Percentiles rank a stretch among this genome's conserved stretches.
phyloP scores from a whole-genome alignment of 2,888 invertebrate genomes.

The Lymantria monacha region DNA sequence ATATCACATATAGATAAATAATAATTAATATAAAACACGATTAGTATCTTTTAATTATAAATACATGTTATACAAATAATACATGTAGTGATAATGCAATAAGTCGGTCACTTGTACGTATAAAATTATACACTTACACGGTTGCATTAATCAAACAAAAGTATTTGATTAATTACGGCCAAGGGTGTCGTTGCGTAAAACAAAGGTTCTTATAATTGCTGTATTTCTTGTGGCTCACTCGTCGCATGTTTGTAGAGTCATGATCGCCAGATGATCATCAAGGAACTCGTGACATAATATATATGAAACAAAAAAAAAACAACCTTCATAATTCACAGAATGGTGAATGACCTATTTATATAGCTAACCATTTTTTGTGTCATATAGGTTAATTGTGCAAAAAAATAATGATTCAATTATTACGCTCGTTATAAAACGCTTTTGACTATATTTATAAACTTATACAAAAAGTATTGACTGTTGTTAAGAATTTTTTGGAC shows the following conservation, averaged over 20 bases:
- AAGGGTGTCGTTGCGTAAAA: constrained; percentile 41
- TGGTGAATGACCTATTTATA: constrained; percentile 58
- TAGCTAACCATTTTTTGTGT: constrained; percentile 9
- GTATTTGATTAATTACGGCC: constrained; percentile 47
- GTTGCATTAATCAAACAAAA: constrained; percentile 29
- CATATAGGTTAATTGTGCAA: constrained; percentile 12
- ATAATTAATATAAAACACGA: constrained; percentile 5
- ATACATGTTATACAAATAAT: neutral
- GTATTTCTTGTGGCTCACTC: constrained; percentile 36
- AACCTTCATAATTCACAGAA: constrained; percentile 46
- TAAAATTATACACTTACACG: constrained; percentile 8
- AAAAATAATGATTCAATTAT: constrained; percentile 7
- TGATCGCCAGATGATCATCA: constrained; percentile 35
- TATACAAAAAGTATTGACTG: neutral
- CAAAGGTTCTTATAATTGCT: constrained; percentile 46
- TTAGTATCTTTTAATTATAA: constrained; percentile 1
- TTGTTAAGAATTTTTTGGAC: constrained; percentile 5
- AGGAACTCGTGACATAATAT: constrained; percentile 40
- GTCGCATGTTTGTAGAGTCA: constrained; percentile 22
- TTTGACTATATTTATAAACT: too few species aligned
- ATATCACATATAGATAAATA: constrained; percentile 26
- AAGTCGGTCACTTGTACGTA: constrained; percentile 20
- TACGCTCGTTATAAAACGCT: neutral
- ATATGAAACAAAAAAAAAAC: constrained; percentile 45
- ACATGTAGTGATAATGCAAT: neutral